These are phyloP conservation scores for Leptinotarsa juncta DNA, from an alignment of 2,888 invertebrate genomes.

Conservation along the genomic window DNA sequence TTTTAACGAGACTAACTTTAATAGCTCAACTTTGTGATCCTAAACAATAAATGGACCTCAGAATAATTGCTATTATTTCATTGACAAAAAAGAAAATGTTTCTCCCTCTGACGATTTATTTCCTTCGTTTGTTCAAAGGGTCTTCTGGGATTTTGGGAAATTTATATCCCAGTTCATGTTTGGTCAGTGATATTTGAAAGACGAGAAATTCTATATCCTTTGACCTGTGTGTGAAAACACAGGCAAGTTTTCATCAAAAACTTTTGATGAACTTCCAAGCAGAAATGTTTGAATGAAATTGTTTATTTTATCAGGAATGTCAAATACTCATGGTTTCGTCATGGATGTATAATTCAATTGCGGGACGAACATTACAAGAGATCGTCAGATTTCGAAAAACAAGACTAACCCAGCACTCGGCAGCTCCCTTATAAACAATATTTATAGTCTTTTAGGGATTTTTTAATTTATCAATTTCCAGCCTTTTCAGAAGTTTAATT, in stretches of 20 bases:
- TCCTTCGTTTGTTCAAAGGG: slow-evolving; percentile 2
- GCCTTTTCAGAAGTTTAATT: no score
- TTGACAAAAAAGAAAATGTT: slow-evolving; percentile 20
- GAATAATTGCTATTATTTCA: slow-evolving; percentile 52
- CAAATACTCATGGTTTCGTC: no score
- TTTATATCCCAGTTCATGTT: slow-evolving; percentile 12
- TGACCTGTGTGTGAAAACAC: not conserved
- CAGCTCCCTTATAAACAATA: no score
- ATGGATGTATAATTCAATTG: no score
- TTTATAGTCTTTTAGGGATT: no score
- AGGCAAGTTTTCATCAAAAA: not conserved
- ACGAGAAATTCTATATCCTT: not conserved
- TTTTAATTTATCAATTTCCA: no score
- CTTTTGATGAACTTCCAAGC: no score
- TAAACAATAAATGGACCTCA: slow-evolving; percentile 41
- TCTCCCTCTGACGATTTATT: slow-evolving; percentile 14
- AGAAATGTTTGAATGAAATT: no score
- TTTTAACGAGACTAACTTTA: slow-evolving; percentile 45
- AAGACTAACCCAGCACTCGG: no score
- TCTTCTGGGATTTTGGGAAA: slow-evolving; percentile 19
- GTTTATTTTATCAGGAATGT: no score
- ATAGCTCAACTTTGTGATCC: slow-evolving; percentile 46
- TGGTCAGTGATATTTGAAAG: not conserved
- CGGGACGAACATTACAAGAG: no score
- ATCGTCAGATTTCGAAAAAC: no score